Evolutionary conservation across 1,140 invertebrate species (phyloP).

Genomic region (Brachionus plicatilis): DNA sequence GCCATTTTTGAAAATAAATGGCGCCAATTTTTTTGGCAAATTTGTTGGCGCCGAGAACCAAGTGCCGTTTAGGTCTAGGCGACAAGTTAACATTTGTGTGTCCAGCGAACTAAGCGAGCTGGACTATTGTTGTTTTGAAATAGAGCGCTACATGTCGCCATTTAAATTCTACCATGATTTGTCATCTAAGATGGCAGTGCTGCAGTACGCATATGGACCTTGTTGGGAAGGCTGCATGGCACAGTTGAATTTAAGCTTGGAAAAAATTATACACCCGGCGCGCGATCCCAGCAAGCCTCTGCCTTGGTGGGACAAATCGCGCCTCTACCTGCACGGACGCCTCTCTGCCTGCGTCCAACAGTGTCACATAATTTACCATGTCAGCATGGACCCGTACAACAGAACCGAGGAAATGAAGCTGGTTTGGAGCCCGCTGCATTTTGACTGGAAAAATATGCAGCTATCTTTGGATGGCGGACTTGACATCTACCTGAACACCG

Average conservation of each 20-base stretch:
- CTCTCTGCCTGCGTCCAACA: constrained; percentile 77
- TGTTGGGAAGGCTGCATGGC: constrained; percentile 98
- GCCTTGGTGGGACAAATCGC: constrained; percentile 95
- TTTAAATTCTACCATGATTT: constrained; percentile 96
- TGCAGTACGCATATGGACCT: constrained; percentile 1
- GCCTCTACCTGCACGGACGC: constrained; percentile 82
- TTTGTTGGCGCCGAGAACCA: constrained; percentile 81
- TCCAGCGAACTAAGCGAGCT: constrained; percentile 45
- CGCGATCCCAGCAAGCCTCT: constrained; percentile 85
- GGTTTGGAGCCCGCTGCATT: constrained; percentile 81
- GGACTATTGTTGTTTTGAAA: constrained; percentile 53
- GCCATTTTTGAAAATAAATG: constrained; percentile 73
- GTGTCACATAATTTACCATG: constrained; percentile 80
- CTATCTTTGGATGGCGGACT: constrained; percentile 78
- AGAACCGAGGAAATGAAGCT: constrained; percentile 95
- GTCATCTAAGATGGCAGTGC: constrained; percentile 64
- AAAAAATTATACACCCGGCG: constrained; percentile 75
- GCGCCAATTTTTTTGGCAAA: constrained; percentile 78
- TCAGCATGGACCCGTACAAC: constrained; percentile 93
- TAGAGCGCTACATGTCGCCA: constrained; percentile 75
- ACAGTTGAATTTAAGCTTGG: constrained; percentile 78
- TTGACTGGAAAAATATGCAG: constrained; percentile 86
- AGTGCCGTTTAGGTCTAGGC: constrained; percentile 65
- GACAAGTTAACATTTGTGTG: constrained; percentile 56
- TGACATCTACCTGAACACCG: constrained; percentile 81